These are phyloP conservation scores for Xyrauchen texanus DNA, from an alignment of 2,113 vertebrate genomes.

Conservation along the genomic window DNA sequence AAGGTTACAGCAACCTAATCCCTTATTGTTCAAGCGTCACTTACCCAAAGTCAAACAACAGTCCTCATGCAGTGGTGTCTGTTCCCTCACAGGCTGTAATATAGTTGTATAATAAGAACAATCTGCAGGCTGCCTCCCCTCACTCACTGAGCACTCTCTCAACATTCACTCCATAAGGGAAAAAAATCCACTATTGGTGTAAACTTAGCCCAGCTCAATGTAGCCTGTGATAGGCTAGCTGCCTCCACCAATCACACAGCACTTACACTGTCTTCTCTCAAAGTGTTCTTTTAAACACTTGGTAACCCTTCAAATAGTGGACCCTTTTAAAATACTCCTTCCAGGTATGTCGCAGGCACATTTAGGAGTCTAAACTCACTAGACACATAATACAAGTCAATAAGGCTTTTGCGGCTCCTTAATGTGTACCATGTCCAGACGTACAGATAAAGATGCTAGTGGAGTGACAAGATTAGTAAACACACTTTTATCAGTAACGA, in stretches of 20 bases:
- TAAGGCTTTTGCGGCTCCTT: background rate
- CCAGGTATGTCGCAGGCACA: background rate
- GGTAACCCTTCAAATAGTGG: conserved; percentile 21
- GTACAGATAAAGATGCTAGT: too few relatives aligned
- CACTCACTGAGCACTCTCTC: conserved; percentile 61
- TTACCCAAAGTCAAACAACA: conserved; percentile 63
- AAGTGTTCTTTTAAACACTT: conserved; percentile 48
- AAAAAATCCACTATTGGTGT: conserved; percentile 73
- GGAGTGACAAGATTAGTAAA: too few relatives aligned
- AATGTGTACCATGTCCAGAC: too few relatives aligned
- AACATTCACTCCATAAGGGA: conserved; percentile 66
- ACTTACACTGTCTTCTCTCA: conserved; percentile 53
- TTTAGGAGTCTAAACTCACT: background rate
- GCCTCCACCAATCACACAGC: conserved; percentile 69
- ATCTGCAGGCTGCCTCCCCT: conserved; percentile 55
- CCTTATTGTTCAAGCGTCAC: conserved; percentile 59
- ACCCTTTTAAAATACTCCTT: conserved; percentile 35
- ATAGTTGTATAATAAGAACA: conserved; percentile 54
- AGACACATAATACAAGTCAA: conserved; percentile 9
- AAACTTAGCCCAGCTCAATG: conserved; percentile 61
- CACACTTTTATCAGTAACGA: too few relatives aligned
- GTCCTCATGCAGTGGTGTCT: conserved; percentile 32
- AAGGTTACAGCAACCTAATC: conserved; percentile 44
- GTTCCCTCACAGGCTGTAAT: conserved; percentile 10
- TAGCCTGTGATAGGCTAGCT: conserved; percentile 68